Evolutionary conservation across 1,140 invertebrate genomes (phyloP).

Genomic region (Adelges cooleyi): DNA sequence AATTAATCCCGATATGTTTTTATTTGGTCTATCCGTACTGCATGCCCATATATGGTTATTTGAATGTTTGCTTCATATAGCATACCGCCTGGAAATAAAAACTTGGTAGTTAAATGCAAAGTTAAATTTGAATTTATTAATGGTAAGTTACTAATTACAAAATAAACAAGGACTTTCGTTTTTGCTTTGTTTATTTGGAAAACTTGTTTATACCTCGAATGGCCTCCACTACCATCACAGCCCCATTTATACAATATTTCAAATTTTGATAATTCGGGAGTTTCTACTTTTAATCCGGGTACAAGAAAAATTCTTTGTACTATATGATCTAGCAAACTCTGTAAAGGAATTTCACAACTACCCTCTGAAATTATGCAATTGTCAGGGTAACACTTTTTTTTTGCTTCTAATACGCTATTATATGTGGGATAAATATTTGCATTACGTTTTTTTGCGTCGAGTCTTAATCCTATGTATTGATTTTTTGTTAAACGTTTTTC

Average conservation of each 20-base stretch:
- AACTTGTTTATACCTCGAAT: background rate
- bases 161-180: too few species aligned
- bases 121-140: too few species aligned
- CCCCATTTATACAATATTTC: too few species aligned
- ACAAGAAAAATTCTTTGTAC: background rate
- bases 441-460: background rate
- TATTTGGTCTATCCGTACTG: background rate
- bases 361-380: background rate
- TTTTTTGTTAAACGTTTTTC: background rate
- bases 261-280: background rate
- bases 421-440: background rate
- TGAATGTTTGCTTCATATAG: conserved; percentile 3
- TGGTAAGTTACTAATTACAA: background rate
- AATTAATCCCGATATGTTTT: background rate
- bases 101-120: background rate
- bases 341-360: background rate
- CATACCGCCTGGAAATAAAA: background rate
- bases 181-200: too few species aligned
- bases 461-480: background rate
- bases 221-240: background rate
- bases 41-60: background rate
- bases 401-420: background rate
- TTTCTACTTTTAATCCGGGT: background rate
- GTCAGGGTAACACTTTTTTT: background rate
- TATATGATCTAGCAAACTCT: background rate